phyloP scores from a whole-genome alignment of 2,797 vertebrate genomes.

The Gobionotothen gibberifrons region DNA sequence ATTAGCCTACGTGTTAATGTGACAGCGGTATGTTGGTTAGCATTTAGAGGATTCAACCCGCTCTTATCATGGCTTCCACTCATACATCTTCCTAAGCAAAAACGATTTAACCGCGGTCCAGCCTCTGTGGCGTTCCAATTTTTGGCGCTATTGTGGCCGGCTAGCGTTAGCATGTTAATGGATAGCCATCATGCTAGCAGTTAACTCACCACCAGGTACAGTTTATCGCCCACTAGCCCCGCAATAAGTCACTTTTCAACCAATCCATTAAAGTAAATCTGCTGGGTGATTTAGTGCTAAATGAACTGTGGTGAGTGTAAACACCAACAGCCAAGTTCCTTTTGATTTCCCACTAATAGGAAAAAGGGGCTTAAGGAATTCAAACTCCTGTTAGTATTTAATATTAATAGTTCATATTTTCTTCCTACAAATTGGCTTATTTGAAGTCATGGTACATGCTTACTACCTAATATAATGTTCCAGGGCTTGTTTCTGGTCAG shows the following conservation, averaged over 20 bases:
- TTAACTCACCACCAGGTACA: not conserved
- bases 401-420: constrained; percentile 13
- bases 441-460: not conserved
- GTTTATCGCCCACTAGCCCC: not conserved
- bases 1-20: too few species aligned
- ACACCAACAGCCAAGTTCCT: not conserved
- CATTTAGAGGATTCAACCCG: too few species aligned
- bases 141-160: not conserved
- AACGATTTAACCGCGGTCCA: not conserved
- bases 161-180: not conserved
- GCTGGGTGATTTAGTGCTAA: not conserved
- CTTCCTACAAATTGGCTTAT: not conserved
- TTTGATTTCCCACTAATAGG: not conserved
- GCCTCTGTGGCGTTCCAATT: too few species aligned
- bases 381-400: not conserved
- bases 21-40: too few species aligned
- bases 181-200: not conserved
- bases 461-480: not conserved
- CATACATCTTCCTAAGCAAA: too few species aligned
- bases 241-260: not conserved
- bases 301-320: not conserved
- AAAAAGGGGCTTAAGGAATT: not conserved
- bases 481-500: constrained; percentile 41
- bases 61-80: too few species aligned
- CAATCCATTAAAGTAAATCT: not conserved